Conservation (phyloP, 2,113 vertebrate species). For the Mellivora capensis region DNA sequence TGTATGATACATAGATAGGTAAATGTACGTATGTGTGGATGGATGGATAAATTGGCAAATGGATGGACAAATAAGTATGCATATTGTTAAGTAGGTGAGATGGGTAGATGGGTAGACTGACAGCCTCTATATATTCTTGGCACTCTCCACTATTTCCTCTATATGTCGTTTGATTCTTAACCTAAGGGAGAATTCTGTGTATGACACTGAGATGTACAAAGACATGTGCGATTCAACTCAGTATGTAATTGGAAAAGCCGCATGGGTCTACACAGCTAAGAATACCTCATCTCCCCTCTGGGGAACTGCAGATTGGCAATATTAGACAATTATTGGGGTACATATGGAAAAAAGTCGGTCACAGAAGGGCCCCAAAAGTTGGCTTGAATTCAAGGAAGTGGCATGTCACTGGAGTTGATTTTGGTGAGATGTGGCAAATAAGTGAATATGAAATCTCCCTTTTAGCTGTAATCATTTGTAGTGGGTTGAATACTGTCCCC, state of each 20-base stretch:
- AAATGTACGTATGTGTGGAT: neutral
- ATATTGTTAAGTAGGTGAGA: neutral
- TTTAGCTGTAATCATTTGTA: neutral
- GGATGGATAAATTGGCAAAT: neutral
- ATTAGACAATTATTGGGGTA: neutral
- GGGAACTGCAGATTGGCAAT: too few species aligned
- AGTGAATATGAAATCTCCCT: neutral
- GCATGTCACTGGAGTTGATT: neutral
- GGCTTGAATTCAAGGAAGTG: too few species aligned
- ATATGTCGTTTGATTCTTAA: neutral
- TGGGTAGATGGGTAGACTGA: neutral
- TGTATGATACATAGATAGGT: neutral
- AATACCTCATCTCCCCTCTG: accelerated
- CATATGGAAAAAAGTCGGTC: neutral
- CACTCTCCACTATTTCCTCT: neutral
- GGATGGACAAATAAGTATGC: neutral
- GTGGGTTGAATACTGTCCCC: neutral
- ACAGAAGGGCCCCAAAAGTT: neutral
- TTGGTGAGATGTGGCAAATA: accelerated
- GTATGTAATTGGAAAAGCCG: neutral
- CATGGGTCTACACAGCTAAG: neutral
- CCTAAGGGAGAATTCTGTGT: neutral
- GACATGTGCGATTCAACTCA: neutral
- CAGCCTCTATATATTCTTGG: neutral
- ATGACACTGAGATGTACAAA: neutral